A percentile compares a stretch with the other conserved stretches of the same genome.
phyloP scores from a whole-genome alignment of 2,888 invertebrate genomes.

The Sinotaia quadrata region DNA sequence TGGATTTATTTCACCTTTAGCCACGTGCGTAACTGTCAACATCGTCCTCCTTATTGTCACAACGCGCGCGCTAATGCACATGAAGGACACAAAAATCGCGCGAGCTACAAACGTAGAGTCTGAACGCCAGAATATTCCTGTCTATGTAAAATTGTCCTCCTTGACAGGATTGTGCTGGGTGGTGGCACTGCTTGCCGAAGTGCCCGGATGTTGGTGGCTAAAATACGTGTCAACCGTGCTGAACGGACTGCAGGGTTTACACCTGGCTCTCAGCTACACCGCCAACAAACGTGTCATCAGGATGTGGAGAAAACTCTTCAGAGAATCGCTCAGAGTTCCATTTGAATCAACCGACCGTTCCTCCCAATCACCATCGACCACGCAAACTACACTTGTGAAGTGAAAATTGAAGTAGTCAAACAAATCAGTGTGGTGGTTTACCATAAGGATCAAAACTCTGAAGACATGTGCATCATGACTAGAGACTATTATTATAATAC shows the following conservation, averaged over 20 bases:
- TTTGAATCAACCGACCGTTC: too few species aligned
- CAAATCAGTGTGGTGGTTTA: too few species aligned
- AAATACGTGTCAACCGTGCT: constrained; percentile 45
- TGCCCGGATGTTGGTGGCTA: constrained; percentile 43
- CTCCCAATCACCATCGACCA: too few species aligned
- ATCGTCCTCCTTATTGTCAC: constrained; percentile 44
- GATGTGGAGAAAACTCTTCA: too few species aligned
- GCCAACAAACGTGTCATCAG: constrained; percentile 43
- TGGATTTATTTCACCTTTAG: constrained; percentile 46
- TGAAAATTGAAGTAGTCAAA: too few species aligned
- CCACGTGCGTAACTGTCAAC: constrained; percentile 42
- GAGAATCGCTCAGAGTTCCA: too few species aligned
- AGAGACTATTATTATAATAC: too few species aligned
- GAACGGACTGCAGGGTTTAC: constrained; percentile 51
- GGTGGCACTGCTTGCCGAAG: constrained; percentile 47
- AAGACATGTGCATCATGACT: too few species aligned
- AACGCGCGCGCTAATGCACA: constrained; percentile 41
- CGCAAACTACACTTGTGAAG: too few species aligned
- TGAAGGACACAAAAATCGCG: constrained; percentile 19
- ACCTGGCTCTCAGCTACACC: constrained; percentile 49
- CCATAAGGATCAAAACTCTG: too few species aligned
- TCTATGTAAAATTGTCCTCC: constrained; percentile 51
- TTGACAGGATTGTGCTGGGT: constrained; percentile 56
- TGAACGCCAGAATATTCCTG: constrained; percentile 40
- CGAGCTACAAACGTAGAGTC: constrained; percentile 23